These are phyloP conservation scores for Idris sp. DNA, from an alignment of 1,140 invertebrate genomes.

Conservation along the genomic window DNA sequence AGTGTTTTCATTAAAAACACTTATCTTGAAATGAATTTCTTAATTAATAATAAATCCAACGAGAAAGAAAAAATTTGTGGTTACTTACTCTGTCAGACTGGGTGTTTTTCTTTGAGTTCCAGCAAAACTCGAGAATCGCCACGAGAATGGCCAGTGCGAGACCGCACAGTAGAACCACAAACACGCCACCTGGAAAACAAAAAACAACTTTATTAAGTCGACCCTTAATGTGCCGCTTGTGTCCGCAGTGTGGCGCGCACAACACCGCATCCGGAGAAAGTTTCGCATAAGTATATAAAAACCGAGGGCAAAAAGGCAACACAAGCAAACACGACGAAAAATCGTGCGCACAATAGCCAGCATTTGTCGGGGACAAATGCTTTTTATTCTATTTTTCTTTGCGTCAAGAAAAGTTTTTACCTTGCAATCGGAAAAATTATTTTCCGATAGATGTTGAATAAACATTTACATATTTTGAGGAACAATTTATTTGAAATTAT, in stretches of 20 bases:
- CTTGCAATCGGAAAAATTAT: too few relatives aligned
- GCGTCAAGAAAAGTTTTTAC: too few relatives aligned
- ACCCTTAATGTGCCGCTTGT: slow-evolving; percentile 5
- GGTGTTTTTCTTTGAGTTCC: slow-evolving; percentile 96
- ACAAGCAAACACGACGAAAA: slow-evolving; percentile 56
- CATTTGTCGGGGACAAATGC: slow-evolving; percentile 48
- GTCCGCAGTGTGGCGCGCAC: slow-evolving; percentile 10
- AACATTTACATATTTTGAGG: too few relatives aligned
- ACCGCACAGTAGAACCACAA: slow-evolving; percentile 96
- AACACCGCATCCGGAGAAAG: slow-evolving; percentile 32
- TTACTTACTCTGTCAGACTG: slow-evolving; percentile 86
- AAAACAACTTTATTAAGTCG: slow-evolving; percentile 49
- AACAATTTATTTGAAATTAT: too few relatives aligned
- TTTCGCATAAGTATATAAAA: slow-evolving; percentile 43
- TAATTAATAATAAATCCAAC: neutral
- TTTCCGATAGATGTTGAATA: too few relatives aligned
- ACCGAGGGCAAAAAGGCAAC: slow-evolving; percentile 48
- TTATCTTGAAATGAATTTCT: too few relatives aligned
- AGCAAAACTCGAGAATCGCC: slow-evolving; percentile 96
- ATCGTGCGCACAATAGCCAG: slow-evolving; percentile 70
- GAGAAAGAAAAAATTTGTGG: slow-evolving; percentile 4
- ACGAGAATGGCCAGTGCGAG: slow-evolving; percentile 93
- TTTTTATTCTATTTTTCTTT: too few relatives aligned
- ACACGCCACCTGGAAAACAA: slow-evolving; percentile 89
- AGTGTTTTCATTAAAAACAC: too few relatives aligned